Base-by-base conservation (phyloP, 2,113 vertebrate genomes). In the Ramphastos sulfuratus region DNA sequence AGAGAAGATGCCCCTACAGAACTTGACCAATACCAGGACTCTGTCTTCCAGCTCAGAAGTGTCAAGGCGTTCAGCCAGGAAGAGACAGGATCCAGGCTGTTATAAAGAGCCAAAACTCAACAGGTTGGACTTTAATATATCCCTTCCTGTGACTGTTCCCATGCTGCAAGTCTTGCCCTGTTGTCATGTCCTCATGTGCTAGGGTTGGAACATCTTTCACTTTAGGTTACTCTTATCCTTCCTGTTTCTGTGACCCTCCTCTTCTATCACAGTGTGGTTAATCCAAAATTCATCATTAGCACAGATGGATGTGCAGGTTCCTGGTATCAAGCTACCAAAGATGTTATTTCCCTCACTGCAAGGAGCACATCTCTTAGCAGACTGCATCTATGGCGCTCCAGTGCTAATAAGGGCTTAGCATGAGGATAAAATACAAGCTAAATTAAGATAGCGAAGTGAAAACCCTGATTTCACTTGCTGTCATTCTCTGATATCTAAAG, bases 31-130 rank as follows among this genome's bases (percentile, higher is more conserved):
- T 70, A 24, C 42, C 24, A 46, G 20, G 19, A 24, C 28, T 61
- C 3, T 24, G 31, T 27, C 85, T 65, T 44, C 50, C 4, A 9
- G 37, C 59, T 58, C 5, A 67, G 84, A 76, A 30, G 25, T 1
- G 12, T 33, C 61, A 52, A 13, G 2, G 16, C 20, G 13, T 44
- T 21, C 48, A 23, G 67, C 28, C 14, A 90, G 80, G 37, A 83
- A 67, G 69, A 95, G 66, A 25, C 77, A 4, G 50, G 78, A 70
- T 10, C 81, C 94, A 59, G 5, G 42, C 66, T 93, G 76, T 92
- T 97, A 98, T 23, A 35, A 79, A 67, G 96, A 97, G 65, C 97
- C 97, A 19, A n/a, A 23, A 27, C 8, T 97, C 16, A 74, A 50
- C 2, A 93, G 92, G 97, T 97, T 64, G 64, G 92, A 52, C 54